phyloP scores from a whole-genome alignment of 2,888 invertebrate genomes.

The Lucinisca nassula region DNA sequence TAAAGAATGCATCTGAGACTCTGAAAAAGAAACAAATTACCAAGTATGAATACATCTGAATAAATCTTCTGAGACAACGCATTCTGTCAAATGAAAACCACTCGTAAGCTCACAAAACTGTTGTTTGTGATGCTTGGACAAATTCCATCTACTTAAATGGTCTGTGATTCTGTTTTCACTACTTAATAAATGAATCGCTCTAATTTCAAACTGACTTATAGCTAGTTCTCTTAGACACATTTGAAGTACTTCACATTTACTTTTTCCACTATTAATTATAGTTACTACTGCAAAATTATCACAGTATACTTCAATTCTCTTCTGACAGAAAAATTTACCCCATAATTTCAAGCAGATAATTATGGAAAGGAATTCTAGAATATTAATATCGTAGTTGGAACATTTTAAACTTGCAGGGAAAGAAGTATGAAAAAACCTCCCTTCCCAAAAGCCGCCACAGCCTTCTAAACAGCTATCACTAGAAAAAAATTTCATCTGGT shows the following conservation, averaged over 20 bases:
- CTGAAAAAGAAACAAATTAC: not conserved
- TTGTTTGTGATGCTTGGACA: not conserved
- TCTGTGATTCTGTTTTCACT: not conserved
- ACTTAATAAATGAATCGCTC: not conserved
- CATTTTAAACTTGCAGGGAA: not conserved
- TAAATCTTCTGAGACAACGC: not conserved
- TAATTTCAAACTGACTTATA: not conserved
- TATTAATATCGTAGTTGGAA: not conserved
- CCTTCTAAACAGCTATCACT: no score
- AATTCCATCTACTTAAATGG: not conserved
- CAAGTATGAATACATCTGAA: not conserved
- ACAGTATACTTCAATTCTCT: not conserved
- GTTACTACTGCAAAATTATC: not conserved
- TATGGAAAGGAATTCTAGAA: not conserved
- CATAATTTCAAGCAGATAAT: not conserved
- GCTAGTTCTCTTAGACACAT: no score
- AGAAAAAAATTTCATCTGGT: no score
- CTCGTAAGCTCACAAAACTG: not conserved
- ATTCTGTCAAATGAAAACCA: not conserved
- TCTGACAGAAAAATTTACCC: not conserved
- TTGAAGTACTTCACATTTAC: not conserved
- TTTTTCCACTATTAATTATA: not conserved
- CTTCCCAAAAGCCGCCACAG: not conserved
- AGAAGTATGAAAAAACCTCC: not conserved
- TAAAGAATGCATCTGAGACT: not conserved